Percentiles rank a stretch among this genome's conserved stretches.
Evolutionary conservation across 2,888 invertebrate genomes (phyloP).

Genomic region (Nemapogon koenigi): DNA sequence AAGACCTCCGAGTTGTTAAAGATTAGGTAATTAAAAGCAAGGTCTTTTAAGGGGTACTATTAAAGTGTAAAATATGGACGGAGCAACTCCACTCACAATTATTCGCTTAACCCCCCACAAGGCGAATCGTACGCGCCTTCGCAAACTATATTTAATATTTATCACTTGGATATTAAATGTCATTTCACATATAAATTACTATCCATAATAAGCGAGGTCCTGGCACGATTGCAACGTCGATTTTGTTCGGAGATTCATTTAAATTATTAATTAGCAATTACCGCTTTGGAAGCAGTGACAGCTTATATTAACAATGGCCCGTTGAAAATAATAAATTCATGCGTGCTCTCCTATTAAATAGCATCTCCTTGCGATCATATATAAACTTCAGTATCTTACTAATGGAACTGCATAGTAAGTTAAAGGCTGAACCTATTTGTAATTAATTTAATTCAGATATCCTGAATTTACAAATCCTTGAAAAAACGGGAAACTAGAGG

Average conservation of each 20-base stretch:
- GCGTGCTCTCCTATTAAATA: too few species aligned
- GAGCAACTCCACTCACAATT: constrained; percentile 25
- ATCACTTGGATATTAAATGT: constrained; percentile 45
- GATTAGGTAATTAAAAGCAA: constrained; percentile 50
- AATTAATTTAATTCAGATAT: too few species aligned
- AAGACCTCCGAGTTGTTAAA: constrained; percentile 41
- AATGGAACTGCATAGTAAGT: too few species aligned
- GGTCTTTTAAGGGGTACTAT: constrained; percentile 50
- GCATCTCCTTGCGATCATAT: too few species aligned
- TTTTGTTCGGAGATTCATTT: constrained; percentile 31
- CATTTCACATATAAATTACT: constrained; percentile 43
- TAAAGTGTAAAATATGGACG: constrained; percentile 41
- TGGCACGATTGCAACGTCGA: constrained; percentile 23
- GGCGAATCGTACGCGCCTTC: constrained; percentile 22
- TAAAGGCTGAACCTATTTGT: too few species aligned
- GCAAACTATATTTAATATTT: constrained; percentile 34
- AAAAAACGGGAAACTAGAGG: too few species aligned
- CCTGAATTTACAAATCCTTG: too few species aligned
- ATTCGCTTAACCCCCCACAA: constrained; percentile 46
- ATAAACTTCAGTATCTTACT: too few species aligned
- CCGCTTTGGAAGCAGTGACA: constrained; percentile 11
- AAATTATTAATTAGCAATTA: constrained; percentile 30
- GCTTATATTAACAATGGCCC: constrained; percentile 7
- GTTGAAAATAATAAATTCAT: too few species aligned
- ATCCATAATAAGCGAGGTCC: constrained; percentile 30